Evolutionary conservation across 2,113 vertebrate species (phyloP), one percentile per base, ranked within the genome.

Genomic region (Ramphastos sulfuratus): DNA sequence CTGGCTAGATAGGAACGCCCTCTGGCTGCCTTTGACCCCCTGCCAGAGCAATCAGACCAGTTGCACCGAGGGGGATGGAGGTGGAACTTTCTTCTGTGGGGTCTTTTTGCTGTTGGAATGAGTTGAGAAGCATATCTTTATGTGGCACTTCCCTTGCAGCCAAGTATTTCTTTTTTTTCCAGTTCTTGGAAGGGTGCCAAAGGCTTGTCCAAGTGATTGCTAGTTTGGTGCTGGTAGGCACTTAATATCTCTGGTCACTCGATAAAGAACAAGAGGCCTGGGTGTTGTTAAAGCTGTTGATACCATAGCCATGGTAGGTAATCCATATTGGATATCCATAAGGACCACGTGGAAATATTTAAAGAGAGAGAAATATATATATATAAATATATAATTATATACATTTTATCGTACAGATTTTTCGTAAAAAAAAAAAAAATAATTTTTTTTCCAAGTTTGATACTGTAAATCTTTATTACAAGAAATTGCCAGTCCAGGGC

Each of bases 301-400:
- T 94, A 94, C 97, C 97, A 95, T 96, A 93, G 95, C 95, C 97
- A 97, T 98, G 98, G 98, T 98, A 98, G 98, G 98, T 99, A 98
- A 99, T 99, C 99, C 99, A 99, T 99, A 99, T 99, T 99, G 99
- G 99, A 99, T 99, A 96, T 98, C 97, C 96, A 95, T 98, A 98
- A 97, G 98, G 97, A 97, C 97, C 97, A 95, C 92, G 92, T 98
- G 97, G 94, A 97, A 96, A 96, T 98, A 98, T 98, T 98, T 98
- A 98, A 97, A 97, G 98, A 97, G 97, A 98, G 97, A 97, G 97
- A 93, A 97, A 98, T 15, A 42, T 98, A 98, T 98, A 98, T 98
- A 98, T 97, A 97, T 97, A 97, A 96, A 97, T 96, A 96, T 95
- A 97, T 83, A 97, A 93, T 96, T 97, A 97, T 97, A 98, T 96